phyloP scores from a whole-genome alignment of 2,888 invertebrate species.

The Lutraria lutraria region DNA sequence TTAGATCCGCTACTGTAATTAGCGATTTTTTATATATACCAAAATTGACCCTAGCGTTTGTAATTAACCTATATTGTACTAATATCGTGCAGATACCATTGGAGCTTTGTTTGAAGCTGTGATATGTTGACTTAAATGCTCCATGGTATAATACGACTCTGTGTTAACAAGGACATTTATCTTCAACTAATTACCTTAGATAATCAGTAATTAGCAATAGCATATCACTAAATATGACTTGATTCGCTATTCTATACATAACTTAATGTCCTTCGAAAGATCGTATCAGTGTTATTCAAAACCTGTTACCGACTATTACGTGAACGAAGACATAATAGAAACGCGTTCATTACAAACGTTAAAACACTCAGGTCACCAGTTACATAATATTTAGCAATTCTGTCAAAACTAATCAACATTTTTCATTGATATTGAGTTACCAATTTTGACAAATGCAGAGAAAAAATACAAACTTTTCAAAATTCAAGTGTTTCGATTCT shows the following conservation, averaged over 20 bases:
- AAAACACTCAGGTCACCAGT: not conserved
- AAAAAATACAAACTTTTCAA: not conserved
- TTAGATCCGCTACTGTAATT: conserved; percentile 7
- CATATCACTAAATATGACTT: conserved; percentile 44
- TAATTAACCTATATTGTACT: conserved; percentile 47
- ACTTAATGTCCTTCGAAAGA: not conserved
- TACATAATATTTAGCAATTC: not conserved
- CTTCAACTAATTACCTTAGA: conserved; percentile 55
- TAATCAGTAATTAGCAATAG: conserved; percentile 58
- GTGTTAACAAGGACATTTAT: conserved; percentile 59
- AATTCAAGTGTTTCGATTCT: not conserved
- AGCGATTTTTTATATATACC: not conserved
- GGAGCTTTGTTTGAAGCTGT: conserved; percentile 36
- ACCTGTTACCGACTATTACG: not conserved
- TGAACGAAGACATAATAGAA: not conserved
- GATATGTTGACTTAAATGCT: conserved; percentile 43
- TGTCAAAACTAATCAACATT: not conserved
- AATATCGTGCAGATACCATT: conserved; percentile 29
- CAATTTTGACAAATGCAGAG: not conserved
- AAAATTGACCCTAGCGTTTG: conserved; percentile 8
- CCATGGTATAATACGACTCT: conserved; percentile 32
- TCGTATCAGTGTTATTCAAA: not conserved
- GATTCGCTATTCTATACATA: not conserved
- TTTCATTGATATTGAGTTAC: not conserved
- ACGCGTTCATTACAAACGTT: not conserved